phyloP scores from a whole-genome alignment of 2,797 vertebrate species.

The Myoxocephalus aenaeus region DNA sequence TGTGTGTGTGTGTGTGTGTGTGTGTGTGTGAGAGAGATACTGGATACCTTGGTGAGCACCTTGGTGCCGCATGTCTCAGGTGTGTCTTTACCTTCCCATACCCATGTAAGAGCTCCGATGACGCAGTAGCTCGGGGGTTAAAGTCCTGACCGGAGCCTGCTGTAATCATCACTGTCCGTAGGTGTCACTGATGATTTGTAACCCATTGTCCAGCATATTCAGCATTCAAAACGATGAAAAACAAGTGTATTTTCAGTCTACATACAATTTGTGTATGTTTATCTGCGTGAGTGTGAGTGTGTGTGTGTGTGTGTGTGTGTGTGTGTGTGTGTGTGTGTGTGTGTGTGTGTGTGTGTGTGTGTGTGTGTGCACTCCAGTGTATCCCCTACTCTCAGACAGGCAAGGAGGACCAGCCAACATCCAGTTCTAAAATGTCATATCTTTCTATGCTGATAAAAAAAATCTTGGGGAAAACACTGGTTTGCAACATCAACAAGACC shows the following conservation, averaged over 20 bases:
- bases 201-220: conserved; percentile 7
- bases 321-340: conserved; percentile 25
- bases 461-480: conserved; percentile 35
- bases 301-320: conserved; percentile 21
- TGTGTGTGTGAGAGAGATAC: conserved; percentile 27
- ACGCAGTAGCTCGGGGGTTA: conserved; percentile 40
- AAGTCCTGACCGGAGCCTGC: conserved; percentile 55
- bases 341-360: conserved; percentile 16
- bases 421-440: conserved; percentile 41
- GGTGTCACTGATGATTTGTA: neutral
- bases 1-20: conserved; percentile 11
- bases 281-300: conserved; percentile 16
- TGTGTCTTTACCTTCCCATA: conserved; percentile 14
- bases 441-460: conserved; percentile 37
- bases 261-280: conserved; percentile 11
- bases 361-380: conserved; percentile 35
- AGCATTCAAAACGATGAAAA: conserved; percentile 24
- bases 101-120: conserved; percentile 19
- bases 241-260: conserved; percentile 4
- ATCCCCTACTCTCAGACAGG: conserved; percentile 20
- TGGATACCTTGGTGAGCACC: conserved; percentile 13
- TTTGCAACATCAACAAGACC: conserved; percentile 40
- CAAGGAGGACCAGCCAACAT: conserved; percentile 33
- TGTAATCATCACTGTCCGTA: neutral
- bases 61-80: conserved; percentile 11